phyloP scores from a whole-genome alignment of 2,888 invertebrate genomes.

The Drosophila rubida region DNA sequence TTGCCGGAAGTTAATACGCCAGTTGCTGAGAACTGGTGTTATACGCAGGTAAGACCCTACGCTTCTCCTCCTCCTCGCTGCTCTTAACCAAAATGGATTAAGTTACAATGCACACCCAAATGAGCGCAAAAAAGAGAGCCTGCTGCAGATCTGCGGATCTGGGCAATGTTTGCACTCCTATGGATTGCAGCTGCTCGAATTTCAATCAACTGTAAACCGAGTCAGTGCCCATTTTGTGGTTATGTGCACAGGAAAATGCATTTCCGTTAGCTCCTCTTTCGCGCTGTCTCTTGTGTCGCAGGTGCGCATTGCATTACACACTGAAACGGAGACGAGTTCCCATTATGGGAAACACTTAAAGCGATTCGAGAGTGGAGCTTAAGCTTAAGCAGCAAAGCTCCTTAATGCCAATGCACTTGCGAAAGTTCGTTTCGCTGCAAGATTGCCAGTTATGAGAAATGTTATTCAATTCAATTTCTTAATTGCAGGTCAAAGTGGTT shows the following conservation, averaged over 20 bases:
- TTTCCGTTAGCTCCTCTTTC: slow-evolving; percentile 43
- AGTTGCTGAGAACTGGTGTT: slow-evolving; percentile 99
- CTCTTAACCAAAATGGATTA: slow-evolving; percentile 42
- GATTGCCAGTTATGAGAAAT: no score
- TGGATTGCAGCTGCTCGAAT: slow-evolving; percentile 63
- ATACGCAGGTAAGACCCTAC: slow-evolving; percentile 94
- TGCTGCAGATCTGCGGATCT: slow-evolving; percentile 8
- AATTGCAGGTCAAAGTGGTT: slow-evolving; percentile 98
- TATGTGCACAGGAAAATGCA: slow-evolving; percentile 55
- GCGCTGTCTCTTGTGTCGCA: slow-evolving; percentile 29
- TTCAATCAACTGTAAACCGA: slow-evolving; percentile 56
- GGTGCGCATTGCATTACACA: slow-evolving; percentile 35
- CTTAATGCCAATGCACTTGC: background rate
- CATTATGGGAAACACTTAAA: slow-evolving; percentile 1
- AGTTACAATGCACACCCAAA: slow-evolving; percentile 55
- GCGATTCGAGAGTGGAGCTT: background rate
- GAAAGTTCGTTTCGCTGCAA: no score
- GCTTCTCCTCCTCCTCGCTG: background rate
- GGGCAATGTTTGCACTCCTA: slow-evolving; percentile 62
- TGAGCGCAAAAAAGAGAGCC: background rate
- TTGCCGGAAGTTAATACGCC: slow-evolving; percentile 98
- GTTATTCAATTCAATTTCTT: background rate
- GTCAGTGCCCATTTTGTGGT: slow-evolving; percentile 48
- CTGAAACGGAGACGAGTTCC: slow-evolving; percentile 14
- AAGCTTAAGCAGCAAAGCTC: no score